Conservation (phyloP, 2,888 invertebrate genomes). For the Achlya flavicornis region DNA sequence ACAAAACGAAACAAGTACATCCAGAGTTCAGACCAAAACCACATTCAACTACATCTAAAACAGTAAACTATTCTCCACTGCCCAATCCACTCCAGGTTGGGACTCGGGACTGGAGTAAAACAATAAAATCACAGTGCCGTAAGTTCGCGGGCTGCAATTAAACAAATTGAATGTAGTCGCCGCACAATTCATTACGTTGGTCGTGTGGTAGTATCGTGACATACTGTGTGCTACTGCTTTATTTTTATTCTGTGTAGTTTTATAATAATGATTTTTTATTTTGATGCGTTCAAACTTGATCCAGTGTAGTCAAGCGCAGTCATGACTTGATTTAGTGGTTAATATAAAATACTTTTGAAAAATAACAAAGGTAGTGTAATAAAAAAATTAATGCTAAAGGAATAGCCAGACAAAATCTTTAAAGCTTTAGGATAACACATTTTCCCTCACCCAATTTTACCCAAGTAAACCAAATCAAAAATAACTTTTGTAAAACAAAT, state of each 20-base stretch:
- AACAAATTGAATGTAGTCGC: conserved; percentile 54
- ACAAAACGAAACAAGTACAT: not conserved
- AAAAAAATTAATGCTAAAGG: not conserved
- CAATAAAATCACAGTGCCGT: conserved; percentile 46
- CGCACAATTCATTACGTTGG: conserved; percentile 42
- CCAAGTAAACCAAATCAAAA: conserved; percentile 19
- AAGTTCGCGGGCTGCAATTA: conserved; percentile 50
- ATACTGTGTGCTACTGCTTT: conserved; percentile 16
- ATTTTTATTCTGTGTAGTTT: conserved; percentile 2
- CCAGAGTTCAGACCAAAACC: not conserved
- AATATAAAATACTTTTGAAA: not conserved
- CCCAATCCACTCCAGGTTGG: not conserved
- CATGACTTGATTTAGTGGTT: no score
- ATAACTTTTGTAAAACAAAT: conserved; percentile 50
- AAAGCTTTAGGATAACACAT: conserved; percentile 11
- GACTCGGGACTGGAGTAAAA: conserved; percentile 18
- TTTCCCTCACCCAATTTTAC: conserved; percentile 18
- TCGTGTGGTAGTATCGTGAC: conserved; percentile 16
- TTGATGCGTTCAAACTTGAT: no score
- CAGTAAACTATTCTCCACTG: conserved; percentile 10
- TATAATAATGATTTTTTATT: not conserved
- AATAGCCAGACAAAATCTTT: not conserved
- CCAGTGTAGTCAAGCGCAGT: no score
- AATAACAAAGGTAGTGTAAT: not conserved
- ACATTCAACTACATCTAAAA: not conserved